Evolutionary conservation across 2,888 invertebrate genomes (phyloP), one percentile per base, ranked within the genome.

Genomic region (Biston stratarius): DNA sequence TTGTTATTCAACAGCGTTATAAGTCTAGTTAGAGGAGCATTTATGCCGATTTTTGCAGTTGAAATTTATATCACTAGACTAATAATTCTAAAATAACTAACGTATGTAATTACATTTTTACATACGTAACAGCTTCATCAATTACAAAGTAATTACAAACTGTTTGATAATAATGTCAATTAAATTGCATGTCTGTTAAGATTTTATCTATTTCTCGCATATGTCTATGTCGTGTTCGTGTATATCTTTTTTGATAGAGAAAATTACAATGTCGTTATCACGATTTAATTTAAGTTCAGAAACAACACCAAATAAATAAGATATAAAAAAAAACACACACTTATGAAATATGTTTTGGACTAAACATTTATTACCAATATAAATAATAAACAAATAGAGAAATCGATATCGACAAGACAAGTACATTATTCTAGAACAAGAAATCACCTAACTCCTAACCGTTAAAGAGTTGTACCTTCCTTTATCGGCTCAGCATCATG

Each of bases 141-240:
- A 74, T 73, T 74, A 76, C 62, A 72, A 61, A 77, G 74, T 77
- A 74, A 74, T 80, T 77, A 78, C 69, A 64, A 63, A 67, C 66
- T 69, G 70, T 70, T 74, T 64, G 64, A 75, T 66, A 68, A 64
- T 59, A 68, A 64, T 59, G 51, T 63, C 63, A 61, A 71, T 70
- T 69, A 70, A 70, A 77, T 75, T 69, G 67, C 75, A 66, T 74
- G 70, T 72, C 70, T 72, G 73, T 75, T 72, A 68, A 69, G 69
- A 75, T 71, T 71, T 70, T 74, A 79, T 72, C 67, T 52, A 70
- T 69, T 64, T 40, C 56, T 66, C 52, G 55, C 53, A 64, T 59
- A 62, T 44, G 53, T 38, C 38, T 38, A 38, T 38, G 38, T 38
- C 9, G 38, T 6, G 6, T 38, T 38, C 34, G 61, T 51, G 55